Evolutionary conservation across 2,888 invertebrate species (phyloP), one percentile per base, ranked within the genome.

Genomic region (Caenorhabditis drosophilae): DNA sequence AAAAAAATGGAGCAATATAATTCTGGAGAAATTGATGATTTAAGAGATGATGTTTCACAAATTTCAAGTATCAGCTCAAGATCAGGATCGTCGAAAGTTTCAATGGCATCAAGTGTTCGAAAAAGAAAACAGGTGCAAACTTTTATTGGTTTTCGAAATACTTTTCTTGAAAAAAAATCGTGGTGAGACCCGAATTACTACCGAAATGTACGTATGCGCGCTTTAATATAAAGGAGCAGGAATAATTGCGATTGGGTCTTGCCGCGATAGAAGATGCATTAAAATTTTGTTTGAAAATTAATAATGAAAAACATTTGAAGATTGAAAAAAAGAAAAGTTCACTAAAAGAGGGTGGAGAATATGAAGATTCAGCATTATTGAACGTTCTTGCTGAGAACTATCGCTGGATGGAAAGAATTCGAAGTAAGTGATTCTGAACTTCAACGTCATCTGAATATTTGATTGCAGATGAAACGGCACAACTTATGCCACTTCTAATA

Each of bases 261-360:
- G n/a, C n/a, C n/a, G n/a, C n/a, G n/a, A n/a, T n/a, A n/a, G n/a
- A n/a, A n/a, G n/a, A n/a, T n/a, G n/a, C n/a, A n/a, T n/a, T n/a
- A n/a, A n/a, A n/a, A n/a, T n/a, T n/a, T n/a, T n/a, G n/a, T n/a
- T n/a, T n/a, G n/a, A n/a, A n/a, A n/a, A n/a, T n/a, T n/a, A n/a
- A n/a, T n/a, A n/a, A n/a, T n/a, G n/a, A n/a, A n/a, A n/a, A n/a
- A n/a, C n/a, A n/a, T n/a, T n/a, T n/a, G n/a, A n/a, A 77, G 70
- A 76, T 79, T 46, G 77, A 80, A 18, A 62, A 72, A 48, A 80
- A 80, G 64, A 80, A 80, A 56, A 55, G 51, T 25, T 64, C 64
- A 0, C 45, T 80, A 47, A 80, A 80, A 52, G 76, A 79, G 48
- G 80, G 80, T 12, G 79, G 80, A 38, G 77, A 77, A 38, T 80